phyloP scores from a whole-genome alignment of 2,113 vertebrate species.

The Opisthocomus hoazin region DNA sequence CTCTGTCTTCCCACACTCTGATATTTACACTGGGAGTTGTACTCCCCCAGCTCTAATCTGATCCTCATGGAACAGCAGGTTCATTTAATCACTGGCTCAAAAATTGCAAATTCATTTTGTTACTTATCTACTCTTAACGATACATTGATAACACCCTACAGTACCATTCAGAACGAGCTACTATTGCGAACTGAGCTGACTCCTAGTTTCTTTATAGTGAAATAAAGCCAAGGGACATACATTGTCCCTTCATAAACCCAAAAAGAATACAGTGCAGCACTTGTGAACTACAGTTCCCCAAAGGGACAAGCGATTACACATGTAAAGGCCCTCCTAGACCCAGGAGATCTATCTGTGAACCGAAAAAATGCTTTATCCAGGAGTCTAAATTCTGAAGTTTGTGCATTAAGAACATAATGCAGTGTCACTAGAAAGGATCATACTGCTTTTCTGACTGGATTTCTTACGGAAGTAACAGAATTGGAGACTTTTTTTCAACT shows the following conservation, averaged over 20 bases:
- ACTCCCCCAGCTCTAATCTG: conserved; percentile 18
- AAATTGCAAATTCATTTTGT: conserved; percentile 36
- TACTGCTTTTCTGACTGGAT: not conserved
- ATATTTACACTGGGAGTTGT: conserved; percentile 28
- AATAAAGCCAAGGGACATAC: not conserved
- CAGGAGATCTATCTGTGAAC: not conserved
- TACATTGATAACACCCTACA: not conserved
- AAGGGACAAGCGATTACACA: not conserved
- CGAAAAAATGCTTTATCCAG: not conserved
- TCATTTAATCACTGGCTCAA: conserved; percentile 42
- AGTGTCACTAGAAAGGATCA: not conserved
- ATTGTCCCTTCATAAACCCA: not conserved
- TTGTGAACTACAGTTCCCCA: not conserved
- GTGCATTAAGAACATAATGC: not conserved
- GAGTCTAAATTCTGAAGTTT: not conserved
- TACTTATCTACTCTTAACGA: conserved; percentile 7
- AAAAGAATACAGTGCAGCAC: not conserved
- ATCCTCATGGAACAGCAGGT: conserved; percentile 34
- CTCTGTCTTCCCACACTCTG: not conserved
- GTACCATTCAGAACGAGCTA: not conserved
- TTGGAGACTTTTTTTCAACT: not conserved
- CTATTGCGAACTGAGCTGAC: not conserved
- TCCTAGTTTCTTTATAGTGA: not conserved
- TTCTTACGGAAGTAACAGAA: not conserved
- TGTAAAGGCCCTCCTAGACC: not conserved